Evolutionary conservation across 2,113 vertebrate genomes (phyloP).

Genomic region (Cryptomyrus ogoouensis): DNA sequence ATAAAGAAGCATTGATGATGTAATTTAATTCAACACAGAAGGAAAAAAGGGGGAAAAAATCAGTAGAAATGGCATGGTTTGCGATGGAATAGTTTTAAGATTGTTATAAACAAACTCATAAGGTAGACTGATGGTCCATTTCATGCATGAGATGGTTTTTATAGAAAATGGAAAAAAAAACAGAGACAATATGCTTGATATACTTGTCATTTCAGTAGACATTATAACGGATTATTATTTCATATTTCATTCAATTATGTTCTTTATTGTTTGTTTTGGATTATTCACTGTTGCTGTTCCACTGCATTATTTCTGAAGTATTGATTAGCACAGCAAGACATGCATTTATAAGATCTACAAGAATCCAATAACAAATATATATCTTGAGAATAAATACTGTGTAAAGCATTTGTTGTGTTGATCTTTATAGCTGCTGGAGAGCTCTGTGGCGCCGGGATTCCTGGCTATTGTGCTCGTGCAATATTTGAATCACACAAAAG

Average conservation of each 20-base stretch:
- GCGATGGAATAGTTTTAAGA: constrained; percentile 7
- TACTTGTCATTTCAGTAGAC: neutral
- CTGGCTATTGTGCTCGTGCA: neutral
- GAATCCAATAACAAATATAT: neutral
- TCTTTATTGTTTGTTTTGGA: neutral
- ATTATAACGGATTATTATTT: neutral
- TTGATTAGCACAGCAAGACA: constrained; percentile 5
- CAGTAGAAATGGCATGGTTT: constrained; percentile 1
- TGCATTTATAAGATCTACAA: neutral
- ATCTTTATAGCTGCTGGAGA: neutral
- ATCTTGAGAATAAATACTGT: constrained; percentile 3
- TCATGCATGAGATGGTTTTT: constrained; percentile 12
- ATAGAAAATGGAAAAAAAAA: neutral
- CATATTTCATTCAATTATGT: constrained; percentile 19
- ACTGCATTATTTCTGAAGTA: constrained; percentile 4
- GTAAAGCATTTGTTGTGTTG: neutral
- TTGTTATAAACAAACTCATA: constrained; percentile 7
- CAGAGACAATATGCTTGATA: neutral
- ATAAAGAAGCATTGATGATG: neutral
- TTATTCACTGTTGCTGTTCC: neutral
- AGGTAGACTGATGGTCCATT: constrained; percentile 12
- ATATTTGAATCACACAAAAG: neutral
- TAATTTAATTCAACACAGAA: neutral
- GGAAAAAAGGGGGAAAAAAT: neutral
- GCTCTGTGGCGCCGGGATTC: neutral